phyloP scores from a whole-genome alignment of 2,113 vertebrate species.

The Prionailurus bengalensis region DNA sequence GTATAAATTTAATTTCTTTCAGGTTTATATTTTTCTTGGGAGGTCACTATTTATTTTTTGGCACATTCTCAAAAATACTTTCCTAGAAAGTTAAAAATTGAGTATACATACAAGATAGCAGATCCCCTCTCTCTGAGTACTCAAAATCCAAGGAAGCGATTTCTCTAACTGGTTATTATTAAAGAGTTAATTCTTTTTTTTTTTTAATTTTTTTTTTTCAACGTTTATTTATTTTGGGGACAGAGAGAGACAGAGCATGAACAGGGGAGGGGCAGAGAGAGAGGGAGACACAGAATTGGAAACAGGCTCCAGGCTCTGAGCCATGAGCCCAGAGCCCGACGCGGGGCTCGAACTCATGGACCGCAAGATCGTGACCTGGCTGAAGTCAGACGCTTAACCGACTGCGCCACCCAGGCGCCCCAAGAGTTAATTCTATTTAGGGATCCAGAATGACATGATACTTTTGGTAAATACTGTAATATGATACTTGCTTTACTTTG shows the following conservation, averaged over 20 bases:
- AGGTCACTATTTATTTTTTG: neutral
- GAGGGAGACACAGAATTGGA: too few relatives aligned
- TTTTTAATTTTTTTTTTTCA: too few relatives aligned
- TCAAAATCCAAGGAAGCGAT: slow-evolving; percentile 48
- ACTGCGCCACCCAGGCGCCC: too few relatives aligned
- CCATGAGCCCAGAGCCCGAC: too few relatives aligned
- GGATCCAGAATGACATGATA: neutral
- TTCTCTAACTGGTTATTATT: neutral
- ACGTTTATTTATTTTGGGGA: too few relatives aligned
- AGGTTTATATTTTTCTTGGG: slow-evolving; percentile 16
- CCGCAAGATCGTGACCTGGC: too few relatives aligned
- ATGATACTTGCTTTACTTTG: slow-evolving; percentile 28
- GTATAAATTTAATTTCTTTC: slow-evolving; percentile 43
- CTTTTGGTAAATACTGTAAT: slow-evolving; percentile 19
- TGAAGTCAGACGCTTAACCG: too few relatives aligned
- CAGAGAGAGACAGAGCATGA: too few relatives aligned
- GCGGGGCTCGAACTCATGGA: too few relatives aligned
- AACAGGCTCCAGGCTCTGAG: too few relatives aligned
- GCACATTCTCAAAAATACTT: neutral
- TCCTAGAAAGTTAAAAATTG: slow-evolving; percentile 43
- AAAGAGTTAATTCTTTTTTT: neutral
- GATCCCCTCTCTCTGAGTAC: neutral
- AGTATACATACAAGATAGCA: slow-evolving; percentile 12
- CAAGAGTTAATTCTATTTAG: slow-evolving; percentile 10
- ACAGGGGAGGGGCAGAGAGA: too few relatives aligned